Percentiles rank a stretch among this genome's conserved stretches.
Conservation (phyloP, 2,888 invertebrate genomes). For the Torymus tubicola region DNA sequence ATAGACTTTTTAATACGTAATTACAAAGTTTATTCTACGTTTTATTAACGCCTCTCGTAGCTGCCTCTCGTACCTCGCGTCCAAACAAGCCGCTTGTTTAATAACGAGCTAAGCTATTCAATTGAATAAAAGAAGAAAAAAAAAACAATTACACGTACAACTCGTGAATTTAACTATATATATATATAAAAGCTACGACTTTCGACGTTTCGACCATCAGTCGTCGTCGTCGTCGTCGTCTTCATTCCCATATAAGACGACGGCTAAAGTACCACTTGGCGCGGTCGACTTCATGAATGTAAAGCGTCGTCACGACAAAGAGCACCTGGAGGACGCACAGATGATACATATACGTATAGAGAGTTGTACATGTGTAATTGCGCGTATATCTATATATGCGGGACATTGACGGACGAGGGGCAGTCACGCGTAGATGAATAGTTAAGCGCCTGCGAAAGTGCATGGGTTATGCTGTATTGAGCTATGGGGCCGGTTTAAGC, state of each 20-base stretch:
- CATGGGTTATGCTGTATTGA: conserved; percentile 75
- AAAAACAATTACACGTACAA: too few relatives aligned
- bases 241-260: conserved; percentile 6
- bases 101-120: too few relatives aligned
- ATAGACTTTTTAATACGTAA: conserved; percentile 17
- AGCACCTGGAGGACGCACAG: neutral
- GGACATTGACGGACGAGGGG: conserved; percentile 57
- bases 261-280: conserved; percentile 38
- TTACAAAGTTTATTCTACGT: conserved; percentile 24
- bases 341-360: conserved; percentile 1
- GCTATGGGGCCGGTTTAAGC: conserved; percentile 73
- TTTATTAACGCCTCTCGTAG: conserved; percentile 52
- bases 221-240: neutral
- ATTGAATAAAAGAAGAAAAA: too few relatives aligned
- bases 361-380: neutral
- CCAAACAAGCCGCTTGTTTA: neutral
- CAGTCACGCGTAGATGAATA: conserved; percentile 66
- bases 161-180: too few relatives aligned
- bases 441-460: conserved; percentile 73
- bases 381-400: neutral
- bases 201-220: too few relatives aligned
- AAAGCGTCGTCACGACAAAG: conserved; percentile 32
- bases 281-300: conserved; percentile 51
- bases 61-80: conserved; percentile 22
- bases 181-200: too few relatives aligned